Percentiles rank a stretch among this genome's conserved stretches.
These are phyloP conservation scores for Fissipunctia ypsillon DNA, from an alignment of 2,888 invertebrate genomes.

Conservation along the genomic window DNA sequence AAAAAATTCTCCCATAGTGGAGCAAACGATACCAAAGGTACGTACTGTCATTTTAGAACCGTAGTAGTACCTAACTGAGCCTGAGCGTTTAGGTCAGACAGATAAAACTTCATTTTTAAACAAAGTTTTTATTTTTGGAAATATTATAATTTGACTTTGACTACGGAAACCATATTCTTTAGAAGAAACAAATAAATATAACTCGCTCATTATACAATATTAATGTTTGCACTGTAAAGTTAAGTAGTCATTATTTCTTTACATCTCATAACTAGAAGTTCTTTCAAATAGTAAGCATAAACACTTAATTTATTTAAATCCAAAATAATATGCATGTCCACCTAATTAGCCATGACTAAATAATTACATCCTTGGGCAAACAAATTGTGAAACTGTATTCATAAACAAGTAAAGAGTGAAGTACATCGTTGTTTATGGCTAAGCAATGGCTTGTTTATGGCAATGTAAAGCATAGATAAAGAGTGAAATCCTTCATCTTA, in stretches of 20 bases:
- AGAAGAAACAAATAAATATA: not conserved
- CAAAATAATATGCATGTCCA: constrained; percentile 27
- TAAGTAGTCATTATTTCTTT: not conserved
- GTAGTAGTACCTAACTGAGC: not conserved
- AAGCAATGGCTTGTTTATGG: no score
- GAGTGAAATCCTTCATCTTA: constrained; percentile 16
- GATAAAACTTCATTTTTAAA: no score
- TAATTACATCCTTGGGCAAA: constrained; percentile 39
- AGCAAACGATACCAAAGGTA: not conserved
- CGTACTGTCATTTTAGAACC: not conserved
- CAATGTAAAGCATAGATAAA: constrained; percentile 6
- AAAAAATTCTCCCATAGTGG: not conserved
- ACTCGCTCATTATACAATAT: not conserved
- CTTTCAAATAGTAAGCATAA: not conserved
- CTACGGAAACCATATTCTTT: not conserved
- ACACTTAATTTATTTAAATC: constrained; percentile 52
- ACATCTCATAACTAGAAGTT: not conserved
- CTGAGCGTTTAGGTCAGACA: no score
- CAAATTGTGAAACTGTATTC: constrained; percentile 27
- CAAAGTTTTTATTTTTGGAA: not conserved
- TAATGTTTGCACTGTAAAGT: not conserved
- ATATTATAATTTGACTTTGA: not conserved
- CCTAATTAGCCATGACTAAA: constrained; percentile 40
- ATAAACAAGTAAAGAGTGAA: not conserved
- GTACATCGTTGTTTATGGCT: constrained; percentile 20